These are phyloP conservation scores for Dolichomitus sp. DNA, from an alignment of 2,888 invertebrate species.

Conservation along the genomic window DNA sequence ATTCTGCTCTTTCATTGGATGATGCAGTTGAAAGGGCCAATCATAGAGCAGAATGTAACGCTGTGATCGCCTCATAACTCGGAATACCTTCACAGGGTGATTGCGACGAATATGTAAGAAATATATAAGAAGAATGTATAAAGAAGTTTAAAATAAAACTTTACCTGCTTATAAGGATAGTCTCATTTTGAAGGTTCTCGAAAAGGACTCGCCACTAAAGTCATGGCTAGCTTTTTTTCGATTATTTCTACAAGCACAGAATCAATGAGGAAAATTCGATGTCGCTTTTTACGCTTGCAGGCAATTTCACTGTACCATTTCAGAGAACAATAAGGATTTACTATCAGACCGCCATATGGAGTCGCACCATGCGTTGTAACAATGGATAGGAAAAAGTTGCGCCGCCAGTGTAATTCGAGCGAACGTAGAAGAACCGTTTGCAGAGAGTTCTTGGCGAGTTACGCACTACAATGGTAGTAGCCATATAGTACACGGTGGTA, in stretches of 20 bases:
- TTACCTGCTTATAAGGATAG: neutral
- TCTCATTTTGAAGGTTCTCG: neutral
- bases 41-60: too few relatives aligned
- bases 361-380: neutral
- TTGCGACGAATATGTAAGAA: too few relatives aligned
- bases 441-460: neutral
- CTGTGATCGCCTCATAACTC: too few relatives aligned
- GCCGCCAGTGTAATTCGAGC: neutral
- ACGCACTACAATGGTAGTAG: conserved; percentile 21
- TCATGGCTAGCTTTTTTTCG: neutral
- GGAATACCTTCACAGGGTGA: too few relatives aligned
- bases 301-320: neutral
- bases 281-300: neutral
- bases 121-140: neutral
- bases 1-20: too few relatives aligned
- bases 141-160: neutral
- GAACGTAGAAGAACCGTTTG: conserved; percentile 24
- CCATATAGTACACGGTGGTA: neutral
- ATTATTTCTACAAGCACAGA: neutral
- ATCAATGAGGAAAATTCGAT: neutral
- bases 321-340: neutral
- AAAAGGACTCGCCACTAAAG: neutral
- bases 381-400: conserved; percentile 1
- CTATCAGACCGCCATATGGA: neutral
- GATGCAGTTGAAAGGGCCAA: too few relatives aligned